These are phyloP conservation scores for Promerops cafer DNA, from an alignment of 2,113 vertebrate species.

Conservation along the genomic window DNA sequence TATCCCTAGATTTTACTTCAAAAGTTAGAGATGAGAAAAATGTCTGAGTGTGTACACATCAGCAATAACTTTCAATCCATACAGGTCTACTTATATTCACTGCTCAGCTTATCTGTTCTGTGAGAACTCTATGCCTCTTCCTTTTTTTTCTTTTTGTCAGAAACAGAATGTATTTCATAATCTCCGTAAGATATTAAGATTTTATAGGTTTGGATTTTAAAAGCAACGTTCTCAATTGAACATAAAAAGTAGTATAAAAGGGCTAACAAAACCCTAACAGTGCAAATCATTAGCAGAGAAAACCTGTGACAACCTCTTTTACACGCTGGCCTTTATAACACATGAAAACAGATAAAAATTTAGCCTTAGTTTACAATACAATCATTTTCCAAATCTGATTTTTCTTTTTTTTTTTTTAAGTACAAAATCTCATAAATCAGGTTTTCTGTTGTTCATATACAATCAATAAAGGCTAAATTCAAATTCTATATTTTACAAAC, in stretches of 20 bases:
- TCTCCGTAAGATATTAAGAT: conserved; percentile 46
- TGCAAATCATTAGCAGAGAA: conserved; percentile 90
- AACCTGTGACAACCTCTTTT: conserved; percentile 89
- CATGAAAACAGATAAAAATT: conserved; percentile 86
- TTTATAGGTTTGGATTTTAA: conserved; percentile 70
- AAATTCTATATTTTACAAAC: conserved; percentile 93
- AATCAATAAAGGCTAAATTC: conserved; percentile 96
- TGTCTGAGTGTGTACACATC: conserved; percentile 55
- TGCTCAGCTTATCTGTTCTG: conserved; percentile 70
- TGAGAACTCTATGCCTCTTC: conserved; percentile 46
- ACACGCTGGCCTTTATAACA: conserved; percentile 89
- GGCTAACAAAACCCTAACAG: conserved; percentile 81
- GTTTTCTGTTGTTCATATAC: conserved; percentile 95
- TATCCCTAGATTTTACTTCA: conserved; percentile 54
- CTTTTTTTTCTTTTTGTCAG: background rate
- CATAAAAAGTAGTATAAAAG: conserved; percentile 80
- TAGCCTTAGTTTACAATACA: conserved; percentile 97
- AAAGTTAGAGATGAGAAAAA: conserved; percentile 65
- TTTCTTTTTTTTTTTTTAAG: conserved; percentile 74
- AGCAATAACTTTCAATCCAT: conserved; percentile 52
- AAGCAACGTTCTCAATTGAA: conserved; percentile 78
- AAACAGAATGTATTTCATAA: conserved; percentile 49
- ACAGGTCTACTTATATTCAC: conserved; percentile 65
- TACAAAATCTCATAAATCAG: conserved; percentile 96
- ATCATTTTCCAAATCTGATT: conserved; percentile 92